Percentiles rank a stretch among this genome's conserved stretches.
These are phyloP conservation scores for Lagodon rhomboides DNA, from an alignment of 2,797 vertebrate species.

Conservation along the genomic window DNA sequence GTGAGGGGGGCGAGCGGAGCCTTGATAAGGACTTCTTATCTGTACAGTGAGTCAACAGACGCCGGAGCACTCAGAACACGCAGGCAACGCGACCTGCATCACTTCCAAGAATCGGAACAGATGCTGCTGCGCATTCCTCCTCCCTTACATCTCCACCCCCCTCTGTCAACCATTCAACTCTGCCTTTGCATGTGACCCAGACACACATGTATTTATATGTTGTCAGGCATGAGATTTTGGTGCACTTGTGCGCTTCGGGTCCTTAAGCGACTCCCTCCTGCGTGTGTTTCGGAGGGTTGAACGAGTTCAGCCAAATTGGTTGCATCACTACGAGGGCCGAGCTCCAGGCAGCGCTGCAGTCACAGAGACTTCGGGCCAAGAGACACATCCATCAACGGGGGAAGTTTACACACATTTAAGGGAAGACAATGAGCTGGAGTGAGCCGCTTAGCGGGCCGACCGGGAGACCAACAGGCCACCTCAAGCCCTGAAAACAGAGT, in stretches of 20 bases:
- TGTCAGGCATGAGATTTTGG: constrained; percentile 25
- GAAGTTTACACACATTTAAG: constrained; percentile 52
- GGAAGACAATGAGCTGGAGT: constrained; percentile 40
- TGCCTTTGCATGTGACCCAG: constrained; percentile 29
- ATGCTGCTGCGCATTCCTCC: constrained; percentile 54
- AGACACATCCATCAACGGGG: constrained; percentile 54
- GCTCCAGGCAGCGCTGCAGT: constrained; percentile 60
- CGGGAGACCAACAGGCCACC: constrained; percentile 27
- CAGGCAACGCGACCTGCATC: constrained; percentile 58
- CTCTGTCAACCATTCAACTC: constrained; percentile 28
- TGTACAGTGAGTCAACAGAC: constrained; percentile 66
- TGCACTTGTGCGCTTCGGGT: constrained; percentile 48
- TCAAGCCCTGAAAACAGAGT: not conserved
- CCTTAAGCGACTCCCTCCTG: constrained; percentile 61
- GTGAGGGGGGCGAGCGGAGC: constrained; percentile 45
- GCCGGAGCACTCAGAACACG: constrained; percentile 50
- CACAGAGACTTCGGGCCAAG: constrained; percentile 61
- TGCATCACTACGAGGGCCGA: constrained; percentile 69
- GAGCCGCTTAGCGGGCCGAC: constrained; percentile 22
- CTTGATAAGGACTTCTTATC: constrained; percentile 76
- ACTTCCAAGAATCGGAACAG: constrained; percentile 71
- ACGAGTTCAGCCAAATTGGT: constrained; percentile 72
- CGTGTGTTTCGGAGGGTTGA: constrained; percentile 64
- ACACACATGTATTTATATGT: constrained; percentile 30
- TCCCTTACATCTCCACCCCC: not conserved